Evolutionary conservation across 2,113 vertebrate genomes (phyloP).

Genomic region (Centropus unirufus): DNA sequence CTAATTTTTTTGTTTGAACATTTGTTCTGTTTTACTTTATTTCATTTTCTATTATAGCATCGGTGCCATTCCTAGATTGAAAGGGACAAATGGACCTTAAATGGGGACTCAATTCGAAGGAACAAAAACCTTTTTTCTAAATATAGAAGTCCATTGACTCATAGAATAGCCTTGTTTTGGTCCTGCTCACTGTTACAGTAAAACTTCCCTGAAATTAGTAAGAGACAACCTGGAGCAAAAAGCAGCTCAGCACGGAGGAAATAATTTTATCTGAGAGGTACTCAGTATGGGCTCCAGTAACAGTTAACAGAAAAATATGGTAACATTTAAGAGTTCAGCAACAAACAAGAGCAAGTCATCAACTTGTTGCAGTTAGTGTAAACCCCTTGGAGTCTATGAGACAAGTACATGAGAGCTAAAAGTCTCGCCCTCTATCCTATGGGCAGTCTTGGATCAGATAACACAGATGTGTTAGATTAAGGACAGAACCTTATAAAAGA

Average conservation of each 20-base stretch:
- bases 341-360: conserved; percentile 1
- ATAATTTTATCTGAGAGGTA: not conserved
- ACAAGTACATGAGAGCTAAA: not conserved
- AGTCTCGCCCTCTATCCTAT: conserved; percentile 30
- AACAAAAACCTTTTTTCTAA: not conserved
- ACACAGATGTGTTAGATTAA: conserved; percentile 64
- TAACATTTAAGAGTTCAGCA: conserved; percentile 42
- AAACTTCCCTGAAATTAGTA: conserved; percentile 21
- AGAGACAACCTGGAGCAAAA: conserved; percentile 19
- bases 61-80: not conserved
- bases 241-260: not conserved
- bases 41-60: not conserved
- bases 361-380: not conserved
- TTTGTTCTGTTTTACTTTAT: not conserved
- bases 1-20: not conserved
- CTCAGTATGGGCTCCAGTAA: not conserved
- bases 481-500: conserved; percentile 24
- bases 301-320: conserved; percentile 30
- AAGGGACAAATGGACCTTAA: not conserved
- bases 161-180: not conserved
- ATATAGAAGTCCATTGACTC: not conserved
- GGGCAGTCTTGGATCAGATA: conserved; percentile 40
- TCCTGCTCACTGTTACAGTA: not conserved
- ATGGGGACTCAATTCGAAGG: not conserved
- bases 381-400: conserved; percentile 1